Conservation (phyloP, 1,140 invertebrate genomes). For the Diuraphis noxia region DNA sequence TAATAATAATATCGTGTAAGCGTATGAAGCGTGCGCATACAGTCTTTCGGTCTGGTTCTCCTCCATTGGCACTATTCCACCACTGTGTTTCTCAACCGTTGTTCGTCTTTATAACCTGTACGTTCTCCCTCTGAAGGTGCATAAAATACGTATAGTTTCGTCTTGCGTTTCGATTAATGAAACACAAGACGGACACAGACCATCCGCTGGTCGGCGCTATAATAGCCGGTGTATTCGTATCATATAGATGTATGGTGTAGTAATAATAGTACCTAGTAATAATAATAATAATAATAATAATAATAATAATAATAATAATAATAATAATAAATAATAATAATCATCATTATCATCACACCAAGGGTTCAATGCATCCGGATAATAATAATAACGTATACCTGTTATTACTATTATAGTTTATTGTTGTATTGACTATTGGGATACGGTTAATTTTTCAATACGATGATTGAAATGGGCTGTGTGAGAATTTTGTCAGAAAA, state of each 20-base stretch:
- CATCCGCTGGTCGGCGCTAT: not conserved
- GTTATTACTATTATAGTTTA: not conserved
- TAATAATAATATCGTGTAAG: not conserved
- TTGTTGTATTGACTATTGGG: not conserved
- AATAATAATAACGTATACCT: not conserved
- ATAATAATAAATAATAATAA: not conserved
- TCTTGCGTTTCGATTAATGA: slow-evolving; percentile 26
- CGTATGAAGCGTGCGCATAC: not conserved
- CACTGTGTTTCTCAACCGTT: not conserved
- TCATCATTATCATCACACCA: not conserved
- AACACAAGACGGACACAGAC: not conserved
- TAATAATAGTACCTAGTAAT: not conserved
- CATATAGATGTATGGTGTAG: not conserved
- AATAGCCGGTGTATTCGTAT: not conserved
- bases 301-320: not conserved
- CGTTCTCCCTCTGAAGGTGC: not conserved
- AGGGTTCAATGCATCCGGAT: slow-evolving; percentile 9
- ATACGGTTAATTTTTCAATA: slow-evolving; percentile 28
- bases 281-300: not conserved
- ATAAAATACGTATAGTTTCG: not conserved
- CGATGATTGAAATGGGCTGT: not conserved
- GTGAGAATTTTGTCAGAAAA: too few relatives aligned
- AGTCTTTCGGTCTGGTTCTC: slow-evolving; percentile 1
- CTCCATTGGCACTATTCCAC: slow-evolving; percentile 17
- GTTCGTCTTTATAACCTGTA: not conserved